phyloP scores from a whole-genome alignment of 2,888 invertebrate genomes.

The Athrips mouffetella region DNA sequence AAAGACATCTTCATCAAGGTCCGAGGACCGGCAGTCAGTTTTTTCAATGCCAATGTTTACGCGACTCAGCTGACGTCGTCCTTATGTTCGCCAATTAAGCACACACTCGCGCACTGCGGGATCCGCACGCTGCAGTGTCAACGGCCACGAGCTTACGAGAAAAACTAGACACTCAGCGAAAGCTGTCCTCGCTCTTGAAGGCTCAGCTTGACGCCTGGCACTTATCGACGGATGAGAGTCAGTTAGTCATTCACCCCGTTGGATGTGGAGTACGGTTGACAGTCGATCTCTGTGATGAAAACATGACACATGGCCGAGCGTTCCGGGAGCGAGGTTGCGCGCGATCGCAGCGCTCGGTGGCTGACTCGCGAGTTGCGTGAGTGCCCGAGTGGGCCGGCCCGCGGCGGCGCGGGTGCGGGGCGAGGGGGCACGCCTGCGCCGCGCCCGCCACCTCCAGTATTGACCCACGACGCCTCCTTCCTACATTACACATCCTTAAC shows the following conservation, averaged over 20 bases:
- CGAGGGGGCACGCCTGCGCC: slow-evolving; percentile 61
- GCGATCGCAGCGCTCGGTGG: slow-evolving; percentile 73
- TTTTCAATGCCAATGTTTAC: slow-evolving; percentile 61
- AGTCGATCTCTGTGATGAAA: slow-evolving; percentile 65
- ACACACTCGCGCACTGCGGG: slow-evolving; percentile 77
- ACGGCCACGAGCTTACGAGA: slow-evolving; percentile 69
- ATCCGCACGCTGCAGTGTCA: slow-evolving; percentile 76
- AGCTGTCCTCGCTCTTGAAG: slow-evolving; percentile 50
- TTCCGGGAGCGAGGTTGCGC: slow-evolving; percentile 53
- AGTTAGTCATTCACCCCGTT: slow-evolving; percentile 55
- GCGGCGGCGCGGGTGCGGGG: slow-evolving; percentile 33
- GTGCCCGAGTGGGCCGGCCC: slow-evolving; percentile 44
- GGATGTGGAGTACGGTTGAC: slow-evolving; percentile 45
- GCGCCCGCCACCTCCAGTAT: slow-evolving; percentile 73
- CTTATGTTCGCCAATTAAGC: slow-evolving; percentile 69
- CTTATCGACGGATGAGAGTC: slow-evolving; percentile 30
- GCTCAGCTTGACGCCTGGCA: slow-evolving; percentile 34
- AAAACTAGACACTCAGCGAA: slow-evolving; percentile 69
- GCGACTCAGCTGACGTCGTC: slow-evolving; percentile 70
- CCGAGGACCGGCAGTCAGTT: slow-evolving; percentile 42
- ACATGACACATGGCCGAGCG: slow-evolving; percentile 72
- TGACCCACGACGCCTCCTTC: slow-evolving; percentile 77
- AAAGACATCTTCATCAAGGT: slow-evolving; percentile 44
- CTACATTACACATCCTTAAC: slow-evolving; percentile 76
- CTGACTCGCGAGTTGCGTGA: slow-evolving; percentile 74